Percentiles rank a stretch among this genome's conserved stretches.
Evolutionary conservation across 1,140 invertebrate species (phyloP).

Genomic region (Theocolax elegans): DNA sequence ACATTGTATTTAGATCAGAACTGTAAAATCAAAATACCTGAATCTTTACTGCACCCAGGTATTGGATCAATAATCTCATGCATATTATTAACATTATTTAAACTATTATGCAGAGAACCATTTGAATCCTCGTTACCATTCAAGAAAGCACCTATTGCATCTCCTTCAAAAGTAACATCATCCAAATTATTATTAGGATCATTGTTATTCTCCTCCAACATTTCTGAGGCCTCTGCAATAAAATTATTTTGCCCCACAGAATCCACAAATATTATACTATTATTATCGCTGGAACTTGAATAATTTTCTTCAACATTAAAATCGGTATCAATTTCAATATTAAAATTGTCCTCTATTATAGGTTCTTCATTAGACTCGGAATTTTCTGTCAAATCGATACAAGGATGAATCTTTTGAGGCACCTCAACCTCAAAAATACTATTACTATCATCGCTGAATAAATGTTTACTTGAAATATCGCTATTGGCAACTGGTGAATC

Average conservation of each 20-base stretch:
- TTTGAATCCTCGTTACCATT: background rate
- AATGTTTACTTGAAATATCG: conserved; percentile 25
- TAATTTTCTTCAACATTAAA: background rate
- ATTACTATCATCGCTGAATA: too few species aligned
- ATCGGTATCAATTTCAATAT: conserved; percentile 10
- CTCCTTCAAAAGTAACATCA: conserved; percentile 1
- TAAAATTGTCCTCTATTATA: background rate
- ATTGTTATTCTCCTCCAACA: conserved; percentile 51
- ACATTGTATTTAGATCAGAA: too few species aligned
- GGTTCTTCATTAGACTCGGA: conserved; percentile 13
- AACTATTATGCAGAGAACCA: background rate
- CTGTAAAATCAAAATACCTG: conserved; percentile 20
- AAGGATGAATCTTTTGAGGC: conserved; percentile 5
- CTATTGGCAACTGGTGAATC: background rate
- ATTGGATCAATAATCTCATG: conserved; percentile 13
- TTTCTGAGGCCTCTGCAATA: conserved; percentile 22
- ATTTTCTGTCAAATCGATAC: conserved; percentile 25
- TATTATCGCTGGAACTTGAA: background rate
- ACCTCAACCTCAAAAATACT: conserved; percentile 33
- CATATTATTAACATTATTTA: background rate
- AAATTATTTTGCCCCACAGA: background rate
- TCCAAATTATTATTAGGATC: conserved; percentile 50
- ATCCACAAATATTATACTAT: too few species aligned
- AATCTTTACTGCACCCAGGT: conserved; percentile 50
- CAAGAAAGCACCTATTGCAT: background rate